These are phyloP conservation scores for Ips nitidus DNA, from an alignment of 1,140 invertebrate genomes.

Conservation along the genomic window DNA sequence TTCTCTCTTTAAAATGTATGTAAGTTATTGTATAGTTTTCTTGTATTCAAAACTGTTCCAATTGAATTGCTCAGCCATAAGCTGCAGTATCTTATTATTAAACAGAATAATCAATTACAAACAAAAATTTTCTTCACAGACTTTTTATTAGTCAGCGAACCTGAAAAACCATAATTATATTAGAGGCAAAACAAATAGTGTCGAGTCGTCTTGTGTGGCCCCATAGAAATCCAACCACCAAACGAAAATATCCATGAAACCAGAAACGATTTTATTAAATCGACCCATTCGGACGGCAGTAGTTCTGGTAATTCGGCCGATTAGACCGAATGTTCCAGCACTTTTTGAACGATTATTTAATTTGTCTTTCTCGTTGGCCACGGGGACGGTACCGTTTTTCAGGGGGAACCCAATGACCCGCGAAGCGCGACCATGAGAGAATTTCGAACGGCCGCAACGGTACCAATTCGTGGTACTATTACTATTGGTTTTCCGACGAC, in stretches of 20 bases:
- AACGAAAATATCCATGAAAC: slow-evolving; percentile 18
- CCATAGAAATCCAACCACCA: slow-evolving; percentile 9
- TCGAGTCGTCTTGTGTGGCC: slow-evolving; percentile 5
- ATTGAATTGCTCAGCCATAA: no score
- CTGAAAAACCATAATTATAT: no score
- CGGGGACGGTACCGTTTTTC: slow-evolving; percentile 7
- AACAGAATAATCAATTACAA: no score
- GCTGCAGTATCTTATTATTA: no score
- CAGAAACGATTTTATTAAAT: slow-evolving; percentile 19
- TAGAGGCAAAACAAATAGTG: no score
- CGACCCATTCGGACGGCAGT: background rate
- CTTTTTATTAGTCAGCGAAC: no score
- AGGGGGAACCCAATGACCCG: slow-evolving; percentile 22
- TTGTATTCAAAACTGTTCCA: no score
- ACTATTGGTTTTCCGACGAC: slow-evolving; percentile 16
- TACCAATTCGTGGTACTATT: background rate
- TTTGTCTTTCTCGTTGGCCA: slow-evolving; percentile 27
- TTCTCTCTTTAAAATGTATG: no score
- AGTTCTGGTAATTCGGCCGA: slow-evolving; percentile 16
- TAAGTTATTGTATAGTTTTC: no score
- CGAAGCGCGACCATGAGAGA: slow-evolving; percentile 29
- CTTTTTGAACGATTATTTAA: slow-evolving; percentile 25
- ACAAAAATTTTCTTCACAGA: no score
- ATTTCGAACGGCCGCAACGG: background rate
- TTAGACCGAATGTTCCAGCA: slow-evolving; percentile 21